Percentiles rank a stretch among this genome's conserved stretches.
Evolutionary conservation across 2,113 vertebrate species (phyloP).

Genomic region (Physeter macrocephalus): DNA sequence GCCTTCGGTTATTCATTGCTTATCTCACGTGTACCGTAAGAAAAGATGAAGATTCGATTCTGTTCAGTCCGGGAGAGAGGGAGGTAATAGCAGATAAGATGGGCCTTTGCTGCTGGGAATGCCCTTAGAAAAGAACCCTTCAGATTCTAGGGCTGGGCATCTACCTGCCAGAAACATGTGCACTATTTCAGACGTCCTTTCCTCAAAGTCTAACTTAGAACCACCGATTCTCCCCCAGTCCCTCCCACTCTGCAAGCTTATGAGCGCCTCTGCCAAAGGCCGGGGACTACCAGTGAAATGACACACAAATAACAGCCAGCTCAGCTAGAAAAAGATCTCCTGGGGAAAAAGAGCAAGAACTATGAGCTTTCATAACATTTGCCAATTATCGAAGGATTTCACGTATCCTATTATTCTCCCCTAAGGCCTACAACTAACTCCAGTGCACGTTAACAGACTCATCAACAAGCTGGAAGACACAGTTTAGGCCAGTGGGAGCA

Average conservation of each 20-base stretch:
- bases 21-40: neutral
- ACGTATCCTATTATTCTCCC: neutral
- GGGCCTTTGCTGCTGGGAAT: neutral
- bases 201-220: neutral
- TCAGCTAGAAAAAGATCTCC: neutral
- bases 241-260: neutral
- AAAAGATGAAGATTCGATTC: neutral
- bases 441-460: neutral
- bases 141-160: neutral
- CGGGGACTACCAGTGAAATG: neutral
- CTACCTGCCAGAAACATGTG: neutral
- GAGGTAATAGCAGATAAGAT: neutral
- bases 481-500: neutral
- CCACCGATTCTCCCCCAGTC: neutral
- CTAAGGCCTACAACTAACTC: neutral
- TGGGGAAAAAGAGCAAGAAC: neutral
- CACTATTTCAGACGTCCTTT: neutral
- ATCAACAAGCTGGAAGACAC: neutral
- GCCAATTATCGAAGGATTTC: neutral
- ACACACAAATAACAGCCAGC: neutral
- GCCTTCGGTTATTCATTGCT: neutral
- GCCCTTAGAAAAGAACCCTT: neutral
- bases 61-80: neutral
- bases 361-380: neutral
- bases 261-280: neutral